These are phyloP conservation scores for Hyperoplus lanceolatus DNA, from an alignment of 2,797 vertebrate genomes.

Conservation along the genomic window DNA sequence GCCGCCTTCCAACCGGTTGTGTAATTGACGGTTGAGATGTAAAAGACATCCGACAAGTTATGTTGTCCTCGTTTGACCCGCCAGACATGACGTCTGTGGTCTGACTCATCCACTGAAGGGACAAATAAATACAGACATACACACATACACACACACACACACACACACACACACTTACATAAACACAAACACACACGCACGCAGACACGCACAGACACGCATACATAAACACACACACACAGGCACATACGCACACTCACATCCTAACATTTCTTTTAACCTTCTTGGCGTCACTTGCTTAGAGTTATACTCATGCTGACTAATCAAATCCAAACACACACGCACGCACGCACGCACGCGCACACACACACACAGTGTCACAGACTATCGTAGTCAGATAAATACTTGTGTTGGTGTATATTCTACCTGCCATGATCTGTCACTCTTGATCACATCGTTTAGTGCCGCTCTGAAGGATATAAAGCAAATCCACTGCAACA, in stretches of 20 bases:
- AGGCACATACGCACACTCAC: conserved; percentile 6
- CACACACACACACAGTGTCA: background rate
- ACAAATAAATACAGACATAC: conserved; percentile 20
- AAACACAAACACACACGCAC: no score
- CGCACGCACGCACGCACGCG: background rate
- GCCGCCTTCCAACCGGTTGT: conserved; percentile 4
- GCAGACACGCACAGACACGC: background rate
- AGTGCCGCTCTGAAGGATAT: background rate
- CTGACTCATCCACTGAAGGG: conserved; percentile 61
- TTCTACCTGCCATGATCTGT: background rate
- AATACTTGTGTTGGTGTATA: conserved; percentile 26
- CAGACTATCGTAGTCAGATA: conserved; percentile 26
- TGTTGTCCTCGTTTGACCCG: conserved; percentile 66
- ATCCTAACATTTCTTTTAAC: conserved; percentile 35
- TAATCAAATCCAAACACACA: conserved; percentile 17
- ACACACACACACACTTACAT: conserved; percentile 9
- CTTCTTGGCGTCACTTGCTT: conserved; percentile 24
- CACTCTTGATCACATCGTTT: background rate
- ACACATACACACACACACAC: conserved; percentile 4
- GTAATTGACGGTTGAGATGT: conserved; percentile 50
- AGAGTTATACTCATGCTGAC: conserved; percentile 33
- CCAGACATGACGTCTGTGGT: conserved; percentile 61
- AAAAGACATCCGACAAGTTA: conserved; percentile 45
- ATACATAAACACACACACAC: conserved; percentile 21
- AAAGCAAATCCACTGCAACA: background rate